These are phyloP conservation scores for Molossus molossus DNA, from an alignment of 2,797 vertebrate genomes.

Conservation along the genomic window DNA sequence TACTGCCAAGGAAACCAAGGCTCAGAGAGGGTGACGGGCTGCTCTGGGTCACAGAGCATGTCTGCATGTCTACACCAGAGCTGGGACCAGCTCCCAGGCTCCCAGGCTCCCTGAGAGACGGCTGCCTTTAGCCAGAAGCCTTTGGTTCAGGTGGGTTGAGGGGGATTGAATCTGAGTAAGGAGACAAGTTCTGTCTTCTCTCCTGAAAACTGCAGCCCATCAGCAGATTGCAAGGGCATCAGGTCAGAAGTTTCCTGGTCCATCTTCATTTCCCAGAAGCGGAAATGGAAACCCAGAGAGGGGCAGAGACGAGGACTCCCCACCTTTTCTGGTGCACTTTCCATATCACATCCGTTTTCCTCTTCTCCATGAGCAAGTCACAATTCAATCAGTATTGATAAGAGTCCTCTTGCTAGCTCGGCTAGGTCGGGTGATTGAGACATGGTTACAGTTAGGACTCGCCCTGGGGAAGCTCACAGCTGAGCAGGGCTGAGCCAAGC, in stretches of 20 bases:
- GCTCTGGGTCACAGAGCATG: neutral
- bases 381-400: neutral
- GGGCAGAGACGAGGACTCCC: neutral
- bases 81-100: fast-evolving
- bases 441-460: fast-evolving
- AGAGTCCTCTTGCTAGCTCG: fast-evolving
- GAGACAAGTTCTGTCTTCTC: neutral
- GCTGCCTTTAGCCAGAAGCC: neutral
- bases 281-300: neutral
- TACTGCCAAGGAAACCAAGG: neutral
- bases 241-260: neutral
- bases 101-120: neutral
- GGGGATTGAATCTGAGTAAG: neutral
- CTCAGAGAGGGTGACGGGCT: neutral
- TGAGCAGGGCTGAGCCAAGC: neutral
- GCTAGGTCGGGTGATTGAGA: neutral
- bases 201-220: neutral
- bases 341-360: neutral
- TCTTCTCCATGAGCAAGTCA: neutral
- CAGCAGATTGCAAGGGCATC: neutral
- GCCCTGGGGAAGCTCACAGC: neutral
- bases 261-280: neutral
- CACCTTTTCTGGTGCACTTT: neutral
- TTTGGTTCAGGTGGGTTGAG: neutral
- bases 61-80: no score